Conservation (phyloP, 1,140 invertebrate genomes). For the Lucilia cuprina region DNA sequence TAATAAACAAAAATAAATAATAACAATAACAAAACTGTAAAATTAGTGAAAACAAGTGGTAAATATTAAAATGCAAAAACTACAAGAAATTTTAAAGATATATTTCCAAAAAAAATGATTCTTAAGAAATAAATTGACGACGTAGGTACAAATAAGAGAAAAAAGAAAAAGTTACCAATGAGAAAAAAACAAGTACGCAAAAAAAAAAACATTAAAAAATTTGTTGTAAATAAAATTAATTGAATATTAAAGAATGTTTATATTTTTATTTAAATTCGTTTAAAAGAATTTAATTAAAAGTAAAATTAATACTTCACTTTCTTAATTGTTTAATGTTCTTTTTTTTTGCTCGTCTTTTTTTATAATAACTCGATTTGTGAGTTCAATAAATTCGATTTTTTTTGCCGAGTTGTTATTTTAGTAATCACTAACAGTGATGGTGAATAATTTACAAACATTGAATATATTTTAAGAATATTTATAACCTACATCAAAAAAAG, state of each 20-base stretch:
- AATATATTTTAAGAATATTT: too few species aligned
- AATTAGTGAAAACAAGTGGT: background rate
- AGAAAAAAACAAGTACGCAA: too few species aligned
- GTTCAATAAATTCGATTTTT: conserved; percentile 1
- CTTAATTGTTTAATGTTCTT: background rate
- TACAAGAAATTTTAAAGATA: background rate
- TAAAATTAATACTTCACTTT: too few species aligned
- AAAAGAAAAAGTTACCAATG: background rate
- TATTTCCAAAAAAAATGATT: background rate
- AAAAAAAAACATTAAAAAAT: too few species aligned
- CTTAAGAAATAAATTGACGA: background rate
- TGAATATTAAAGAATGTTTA: too few species aligned
- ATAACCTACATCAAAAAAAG: too few species aligned
- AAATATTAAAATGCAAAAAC: background rate
- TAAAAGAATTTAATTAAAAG: too few species aligned
- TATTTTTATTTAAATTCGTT: too few species aligned
- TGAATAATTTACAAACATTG: too few species aligned
- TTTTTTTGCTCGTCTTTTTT: background rate
- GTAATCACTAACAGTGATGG: background rate
- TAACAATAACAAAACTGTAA: background rate
- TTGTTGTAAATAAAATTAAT: too few species aligned
- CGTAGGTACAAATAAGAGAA: background rate
- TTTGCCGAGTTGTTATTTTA: background rate
- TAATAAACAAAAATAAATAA: conserved; percentile 1
- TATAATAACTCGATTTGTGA: background rate